phyloP scores from a whole-genome alignment of 2,797 vertebrate genomes.

The Tragelaphus eurycerus region DNA sequence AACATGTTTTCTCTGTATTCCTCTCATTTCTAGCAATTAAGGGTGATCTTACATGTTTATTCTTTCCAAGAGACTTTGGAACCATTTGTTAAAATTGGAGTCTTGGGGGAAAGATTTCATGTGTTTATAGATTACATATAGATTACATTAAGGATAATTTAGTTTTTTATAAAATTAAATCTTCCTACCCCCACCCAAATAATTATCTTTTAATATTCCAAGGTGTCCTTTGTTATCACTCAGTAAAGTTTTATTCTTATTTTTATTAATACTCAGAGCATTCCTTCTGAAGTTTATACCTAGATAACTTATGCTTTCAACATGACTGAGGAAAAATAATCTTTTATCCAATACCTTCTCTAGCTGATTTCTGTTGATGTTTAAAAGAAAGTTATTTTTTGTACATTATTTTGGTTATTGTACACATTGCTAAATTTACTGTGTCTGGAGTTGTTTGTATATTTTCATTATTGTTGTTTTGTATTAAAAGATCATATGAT shows the following conservation, averaged over 20 bases:
- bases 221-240: not conserved
- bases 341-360: not conserved
- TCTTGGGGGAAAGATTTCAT: not conserved
- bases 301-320: not conserved
- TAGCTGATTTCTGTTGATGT: not conserved
- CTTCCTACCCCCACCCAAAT: not conserved
- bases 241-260: not conserved
- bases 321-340: not conserved
- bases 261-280: not conserved
- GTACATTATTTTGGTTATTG: not conserved
- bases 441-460: not conserved
- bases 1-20: not conserved
- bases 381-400: constrained; percentile 1
- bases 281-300: not conserved
- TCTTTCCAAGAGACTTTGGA: not conserved
- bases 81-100: not conserved
- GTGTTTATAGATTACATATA: not conserved
- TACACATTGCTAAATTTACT: not conserved
- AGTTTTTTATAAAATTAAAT: not conserved
- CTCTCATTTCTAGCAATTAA: not conserved
- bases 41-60: not conserved
- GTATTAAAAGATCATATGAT: not conserved
- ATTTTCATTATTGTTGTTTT: not conserved
- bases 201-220: not conserved
- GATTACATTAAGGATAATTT: not conserved